These are phyloP conservation scores for Rana temporaria DNA, from an alignment of 2,113 vertebrate species.

Conservation along the genomic window DNA sequence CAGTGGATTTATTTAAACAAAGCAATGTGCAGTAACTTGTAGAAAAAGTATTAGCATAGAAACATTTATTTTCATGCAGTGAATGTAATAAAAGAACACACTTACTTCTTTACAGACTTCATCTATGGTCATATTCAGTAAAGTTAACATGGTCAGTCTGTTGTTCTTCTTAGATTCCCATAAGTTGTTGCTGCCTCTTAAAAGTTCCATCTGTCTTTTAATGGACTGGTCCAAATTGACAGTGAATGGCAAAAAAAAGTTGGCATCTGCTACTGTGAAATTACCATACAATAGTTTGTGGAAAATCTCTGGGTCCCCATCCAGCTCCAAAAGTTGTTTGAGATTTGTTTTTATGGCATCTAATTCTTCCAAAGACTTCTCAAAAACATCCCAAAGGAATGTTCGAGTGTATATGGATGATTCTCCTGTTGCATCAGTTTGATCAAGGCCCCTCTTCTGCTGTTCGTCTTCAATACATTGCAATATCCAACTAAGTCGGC, in stretches of 20 bases:
- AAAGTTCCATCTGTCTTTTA: constrained; percentile 73
- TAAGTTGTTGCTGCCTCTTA: constrained; percentile 71
- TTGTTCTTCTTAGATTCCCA: constrained; percentile 65
- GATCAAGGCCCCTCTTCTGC: constrained; percentile 63
- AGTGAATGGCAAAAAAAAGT: constrained; percentile 64
- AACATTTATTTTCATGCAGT: too few relatives aligned
- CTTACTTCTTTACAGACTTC: constrained; percentile 78
- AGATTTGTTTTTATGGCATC: constrained; percentile 69
- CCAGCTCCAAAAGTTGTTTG: constrained; percentile 75
- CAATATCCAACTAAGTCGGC: constrained; percentile 82
- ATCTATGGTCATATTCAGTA: constrained; percentile 73
- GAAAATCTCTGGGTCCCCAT: constrained; percentile 82
- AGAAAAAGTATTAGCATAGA: too few relatives aligned
- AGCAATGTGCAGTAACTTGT: too few relatives aligned
- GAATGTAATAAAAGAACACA: background rate
- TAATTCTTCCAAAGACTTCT: constrained; percentile 70
- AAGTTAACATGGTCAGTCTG: constrained; percentile 63
- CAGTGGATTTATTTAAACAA: too few relatives aligned
- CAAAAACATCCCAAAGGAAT: constrained; percentile 76
- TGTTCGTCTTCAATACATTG: constrained; percentile 79
- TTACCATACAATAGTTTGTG: constrained; percentile 74
- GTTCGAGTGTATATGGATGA: background rate
- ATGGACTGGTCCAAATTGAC: constrained; percentile 79
- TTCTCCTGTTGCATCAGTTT: constrained; percentile 54
- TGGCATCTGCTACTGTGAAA: constrained; percentile 71